Evolutionary conservation across 2,113 vertebrate genomes (phyloP).

Genomic region (Istiophorus platypterus): DNA sequence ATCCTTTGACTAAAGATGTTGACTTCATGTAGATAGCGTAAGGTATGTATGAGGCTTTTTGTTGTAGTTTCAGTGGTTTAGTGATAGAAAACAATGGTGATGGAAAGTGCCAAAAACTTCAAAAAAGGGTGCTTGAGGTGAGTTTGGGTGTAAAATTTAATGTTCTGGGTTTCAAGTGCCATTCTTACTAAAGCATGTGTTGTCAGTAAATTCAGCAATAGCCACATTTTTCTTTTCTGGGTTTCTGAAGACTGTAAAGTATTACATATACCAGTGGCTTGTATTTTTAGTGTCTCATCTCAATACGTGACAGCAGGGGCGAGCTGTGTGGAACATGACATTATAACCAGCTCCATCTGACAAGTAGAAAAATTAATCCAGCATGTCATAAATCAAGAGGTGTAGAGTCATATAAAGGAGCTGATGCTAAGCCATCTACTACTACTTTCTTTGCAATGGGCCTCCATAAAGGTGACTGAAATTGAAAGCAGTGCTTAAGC

Average conservation of each 20-base stretch:
- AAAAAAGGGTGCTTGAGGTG: neutral
- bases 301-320: slow-evolving; percentile 39
- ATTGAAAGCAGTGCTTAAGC: slow-evolving; percentile 57
- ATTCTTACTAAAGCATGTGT: slow-evolving; percentile 10
- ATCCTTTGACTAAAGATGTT: slow-evolving; percentile 1
- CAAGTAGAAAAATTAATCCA: slow-evolving; percentile 49
- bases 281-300: slow-evolving; percentile 46
- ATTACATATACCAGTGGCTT: slow-evolving; percentile 31
- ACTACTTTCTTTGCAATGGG: slow-evolving; percentile 40
- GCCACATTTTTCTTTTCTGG: slow-evolving; percentile 10
- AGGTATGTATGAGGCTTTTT: neutral
- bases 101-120: neutral
- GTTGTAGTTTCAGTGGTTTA: slow-evolving; percentile 4
- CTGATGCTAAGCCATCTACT: no score
- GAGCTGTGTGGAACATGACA: slow-evolving; percentile 43
- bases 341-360: slow-evolving; percentile 63
- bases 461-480: slow-evolving; percentile 55
- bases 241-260: slow-evolving; percentile 4
- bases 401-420: slow-evolving; percentile 53
- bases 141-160: slow-evolving; percentile 5
- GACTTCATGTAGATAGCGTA: neutral
- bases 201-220: slow-evolving; percentile 17
- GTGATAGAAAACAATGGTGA: neutral
- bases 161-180: neutral
- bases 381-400: slow-evolving; percentile 54